Percentiles rank a stretch among this genome's conserved stretches.
phyloP scores from a whole-genome alignment of 2,888 invertebrate species.

The Synergus itoensis region DNA sequence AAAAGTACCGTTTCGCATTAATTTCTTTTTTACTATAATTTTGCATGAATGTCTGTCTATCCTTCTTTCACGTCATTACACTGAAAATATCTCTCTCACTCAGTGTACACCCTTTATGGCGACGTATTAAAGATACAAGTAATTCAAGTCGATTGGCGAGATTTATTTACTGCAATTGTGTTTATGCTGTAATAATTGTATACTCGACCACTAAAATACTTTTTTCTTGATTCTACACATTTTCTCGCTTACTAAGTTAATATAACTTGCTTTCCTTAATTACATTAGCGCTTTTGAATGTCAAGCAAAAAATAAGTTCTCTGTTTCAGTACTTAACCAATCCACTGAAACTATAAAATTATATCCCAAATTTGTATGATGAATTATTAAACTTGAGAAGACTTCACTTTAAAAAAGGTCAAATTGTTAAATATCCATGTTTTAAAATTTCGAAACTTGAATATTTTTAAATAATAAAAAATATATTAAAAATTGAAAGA shows the following conservation, averaged over 20 bases:
- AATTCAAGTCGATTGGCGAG: conserved; percentile 31
- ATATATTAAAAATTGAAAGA: too few relatives aligned
- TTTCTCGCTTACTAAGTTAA: conserved; percentile 42
- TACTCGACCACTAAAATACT: conserved; percentile 39
- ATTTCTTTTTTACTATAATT: conserved; percentile 14
- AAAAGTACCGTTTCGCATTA: conserved; percentile 11
- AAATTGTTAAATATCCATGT: not conserved
- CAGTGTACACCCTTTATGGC: conserved; percentile 2
- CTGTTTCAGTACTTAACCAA: not conserved
- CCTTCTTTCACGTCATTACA: conserved; percentile 36
- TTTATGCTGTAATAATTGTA: conserved; percentile 10
- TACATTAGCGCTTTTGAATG: conserved; percentile 47
- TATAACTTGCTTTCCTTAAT: conserved; percentile 53
- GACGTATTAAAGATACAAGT: conserved; percentile 4
- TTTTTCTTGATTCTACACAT: conserved; percentile 43
- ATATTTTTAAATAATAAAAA: not conserved
- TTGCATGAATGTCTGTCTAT: conserved; percentile 28
- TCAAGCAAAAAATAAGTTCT: conserved; percentile 43
- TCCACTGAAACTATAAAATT: not conserved
- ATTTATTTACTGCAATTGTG: conserved; percentile 36
- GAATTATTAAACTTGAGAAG: not conserved
- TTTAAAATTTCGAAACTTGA: not conserved
- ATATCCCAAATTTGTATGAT: not conserved
- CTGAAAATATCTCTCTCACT: conserved; percentile 14
- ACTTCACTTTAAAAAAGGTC: not conserved